Evolutionary conservation across 2,888 invertebrate genomes (phyloP).

Genomic region (Tigriopus californicus): DNA sequence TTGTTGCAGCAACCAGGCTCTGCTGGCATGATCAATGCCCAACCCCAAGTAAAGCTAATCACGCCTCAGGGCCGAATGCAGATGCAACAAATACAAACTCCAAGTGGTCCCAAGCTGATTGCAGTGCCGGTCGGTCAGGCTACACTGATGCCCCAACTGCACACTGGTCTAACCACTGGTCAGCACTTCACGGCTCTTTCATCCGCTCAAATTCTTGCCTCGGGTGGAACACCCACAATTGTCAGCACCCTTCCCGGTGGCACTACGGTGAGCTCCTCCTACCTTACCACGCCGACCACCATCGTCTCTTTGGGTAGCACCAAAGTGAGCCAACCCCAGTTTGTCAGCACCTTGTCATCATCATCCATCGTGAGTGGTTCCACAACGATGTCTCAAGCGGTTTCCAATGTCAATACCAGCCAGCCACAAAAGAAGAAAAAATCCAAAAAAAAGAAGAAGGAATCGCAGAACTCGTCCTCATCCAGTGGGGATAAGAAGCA

Average conservation of each 20-base stretch:
- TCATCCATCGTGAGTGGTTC: too few relatives aligned
- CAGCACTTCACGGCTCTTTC: background rate
- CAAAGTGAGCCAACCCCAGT: background rate
- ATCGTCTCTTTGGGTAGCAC: background rate
- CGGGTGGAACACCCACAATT: background rate
- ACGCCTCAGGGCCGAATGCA: constrained; percentile 26
- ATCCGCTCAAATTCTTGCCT: too few relatives aligned
- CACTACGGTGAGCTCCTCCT: too few relatives aligned
- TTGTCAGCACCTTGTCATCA: too few relatives aligned
- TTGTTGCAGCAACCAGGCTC: constrained; percentile 17
- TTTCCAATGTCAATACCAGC: background rate
- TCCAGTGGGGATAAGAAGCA: background rate
- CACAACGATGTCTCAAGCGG: background rate
- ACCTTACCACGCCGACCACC: background rate
- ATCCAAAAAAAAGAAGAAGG: constrained; percentile 4
- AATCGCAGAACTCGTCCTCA: background rate
- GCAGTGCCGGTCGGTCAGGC: constrained; percentile 25
- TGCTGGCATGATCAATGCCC: constrained; percentile 17
- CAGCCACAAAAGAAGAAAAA: constrained; percentile 6
- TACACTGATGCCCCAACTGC: constrained; percentile 16
- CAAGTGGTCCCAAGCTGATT: constrained; percentile 31
- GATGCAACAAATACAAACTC: constrained; percentile 33
- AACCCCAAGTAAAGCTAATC: constrained; percentile 24
- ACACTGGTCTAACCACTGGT: constrained; percentile 18
- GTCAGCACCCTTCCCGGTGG: background rate